phyloP scores from a whole-genome alignment of 2,888 invertebrate genomes.

The Spisula subtruncata region DNA sequence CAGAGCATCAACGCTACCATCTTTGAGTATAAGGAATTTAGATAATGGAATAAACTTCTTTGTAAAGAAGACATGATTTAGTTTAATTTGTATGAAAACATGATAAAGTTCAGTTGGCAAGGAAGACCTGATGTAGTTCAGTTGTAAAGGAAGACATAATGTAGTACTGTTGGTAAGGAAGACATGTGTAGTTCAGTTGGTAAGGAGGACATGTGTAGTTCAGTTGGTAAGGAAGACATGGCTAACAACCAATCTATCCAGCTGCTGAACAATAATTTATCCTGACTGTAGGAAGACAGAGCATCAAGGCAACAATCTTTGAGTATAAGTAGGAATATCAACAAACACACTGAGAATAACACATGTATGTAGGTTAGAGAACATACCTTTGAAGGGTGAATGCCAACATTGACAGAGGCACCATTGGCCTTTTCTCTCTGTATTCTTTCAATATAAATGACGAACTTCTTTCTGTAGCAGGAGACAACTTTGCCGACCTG shows the following conservation, averaged over 20 bases:
- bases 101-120: constrained; percentile 57
- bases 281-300: constrained; percentile 11
- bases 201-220: constrained; percentile 50
- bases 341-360: too few species aligned
- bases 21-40: constrained; percentile 37
- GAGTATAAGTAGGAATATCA: constrained; percentile 25
- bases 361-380: too few species aligned
- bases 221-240: constrained; percentile 46
- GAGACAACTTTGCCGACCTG: constrained; percentile 99
- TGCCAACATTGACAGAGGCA: constrained; percentile 98
- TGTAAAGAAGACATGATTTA: too few species aligned
- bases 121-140: constrained; percentile 43
- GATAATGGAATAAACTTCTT: neutral
- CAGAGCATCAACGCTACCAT: neutral
- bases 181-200: constrained; percentile 48
- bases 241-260: constrained; percentile 34
- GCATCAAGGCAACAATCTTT: constrained; percentile 6
- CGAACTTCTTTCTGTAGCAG: constrained; percentile 99
- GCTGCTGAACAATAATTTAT: constrained; percentile 50
- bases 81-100: neutral
- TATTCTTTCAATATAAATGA: constrained; percentile 99
- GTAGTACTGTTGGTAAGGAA: too few species aligned
- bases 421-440: constrained; percentile 99
- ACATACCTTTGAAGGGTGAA: constrained; percentile 98
- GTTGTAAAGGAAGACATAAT: constrained; percentile 59